phyloP scores from a whole-genome alignment of 2,888 invertebrate species.

The Oxyscelio sp. region DNA sequence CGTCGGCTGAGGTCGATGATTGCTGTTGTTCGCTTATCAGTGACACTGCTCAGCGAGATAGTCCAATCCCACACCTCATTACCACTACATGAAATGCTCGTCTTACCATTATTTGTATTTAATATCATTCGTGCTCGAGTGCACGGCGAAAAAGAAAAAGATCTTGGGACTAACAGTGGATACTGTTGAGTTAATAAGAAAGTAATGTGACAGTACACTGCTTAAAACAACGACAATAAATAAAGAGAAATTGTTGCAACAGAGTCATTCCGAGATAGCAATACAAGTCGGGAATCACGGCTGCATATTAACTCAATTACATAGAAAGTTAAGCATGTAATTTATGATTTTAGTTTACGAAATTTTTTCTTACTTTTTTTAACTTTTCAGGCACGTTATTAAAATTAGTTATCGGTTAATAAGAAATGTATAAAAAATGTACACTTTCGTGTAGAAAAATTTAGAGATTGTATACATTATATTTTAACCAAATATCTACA shows the following conservation, averaged over 20 bases:
- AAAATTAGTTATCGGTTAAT: no score
- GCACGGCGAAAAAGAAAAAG: constrained; percentile 39
- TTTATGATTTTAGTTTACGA: constrained; percentile 47
- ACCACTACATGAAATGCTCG: constrained; percentile 87
- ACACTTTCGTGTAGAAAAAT: no score
- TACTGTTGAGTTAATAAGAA: constrained; percentile 68
- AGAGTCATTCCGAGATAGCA: constrained; percentile 50
- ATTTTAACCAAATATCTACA: no score
- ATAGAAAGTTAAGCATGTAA: constrained; percentile 68
- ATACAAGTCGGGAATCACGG: constrained; percentile 47
- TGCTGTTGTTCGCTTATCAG: constrained; percentile 80
- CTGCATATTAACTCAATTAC: constrained; percentile 68
- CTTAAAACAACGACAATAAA: constrained; percentile 68
- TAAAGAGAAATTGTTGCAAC: constrained; percentile 69
- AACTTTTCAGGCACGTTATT: constrained; percentile 10
- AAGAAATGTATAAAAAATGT: no score
- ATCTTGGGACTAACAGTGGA: constrained; percentile 28
- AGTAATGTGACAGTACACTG: constrained; percentile 64
- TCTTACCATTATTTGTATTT: constrained; percentile 88
- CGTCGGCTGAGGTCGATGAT: constrained; percentile 77
- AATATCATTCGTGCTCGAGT: constrained; percentile 80
- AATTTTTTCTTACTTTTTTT: constrained; percentile 44
- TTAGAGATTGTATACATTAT: no score
- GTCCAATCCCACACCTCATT: constrained; percentile 82
- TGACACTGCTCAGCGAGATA: constrained; percentile 81